Conservation (phyloP, 2,113 vertebrate species). For the Dromas ardeola region DNA sequence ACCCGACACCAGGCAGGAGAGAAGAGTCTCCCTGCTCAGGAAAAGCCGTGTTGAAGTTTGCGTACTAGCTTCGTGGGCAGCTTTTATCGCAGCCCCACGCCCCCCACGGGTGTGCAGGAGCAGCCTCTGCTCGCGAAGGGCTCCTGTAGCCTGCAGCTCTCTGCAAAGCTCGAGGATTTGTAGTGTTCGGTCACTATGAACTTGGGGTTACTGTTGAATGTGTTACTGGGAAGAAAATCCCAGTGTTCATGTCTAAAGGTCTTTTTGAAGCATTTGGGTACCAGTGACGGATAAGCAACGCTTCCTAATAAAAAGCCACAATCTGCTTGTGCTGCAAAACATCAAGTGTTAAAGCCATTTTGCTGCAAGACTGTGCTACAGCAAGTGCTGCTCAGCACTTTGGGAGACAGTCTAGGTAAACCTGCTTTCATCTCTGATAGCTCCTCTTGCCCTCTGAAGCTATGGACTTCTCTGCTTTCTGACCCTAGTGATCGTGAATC, state of each 20-base stretch:
- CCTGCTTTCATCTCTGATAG: background rate
- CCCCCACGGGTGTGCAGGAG: background rate
- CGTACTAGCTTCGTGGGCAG: background rate
- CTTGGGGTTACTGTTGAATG: background rate
- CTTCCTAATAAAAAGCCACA: background rate
- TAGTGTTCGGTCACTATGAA: background rate
- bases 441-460: background rate
- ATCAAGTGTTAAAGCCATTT: background rate
- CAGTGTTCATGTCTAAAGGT: background rate
- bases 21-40: background rate
- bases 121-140: background rate
- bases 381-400: background rate
- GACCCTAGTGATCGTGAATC: background rate
- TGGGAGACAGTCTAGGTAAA: background rate
- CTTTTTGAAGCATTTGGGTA: background rate
- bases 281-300: background rate
- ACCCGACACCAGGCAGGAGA: background rate
- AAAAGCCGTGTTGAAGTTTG: accelerated
- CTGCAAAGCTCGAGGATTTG: background rate
- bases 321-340: background rate
- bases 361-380: background rate
- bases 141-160: background rate
- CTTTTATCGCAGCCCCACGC: background rate
- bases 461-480: background rate
- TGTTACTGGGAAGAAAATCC: background rate